Evolutionary conservation across 2,113 vertebrate genomes (phyloP), one percentile per base, ranked within the genome.

Genomic region (Aldabrachelys gigantea): DNA sequence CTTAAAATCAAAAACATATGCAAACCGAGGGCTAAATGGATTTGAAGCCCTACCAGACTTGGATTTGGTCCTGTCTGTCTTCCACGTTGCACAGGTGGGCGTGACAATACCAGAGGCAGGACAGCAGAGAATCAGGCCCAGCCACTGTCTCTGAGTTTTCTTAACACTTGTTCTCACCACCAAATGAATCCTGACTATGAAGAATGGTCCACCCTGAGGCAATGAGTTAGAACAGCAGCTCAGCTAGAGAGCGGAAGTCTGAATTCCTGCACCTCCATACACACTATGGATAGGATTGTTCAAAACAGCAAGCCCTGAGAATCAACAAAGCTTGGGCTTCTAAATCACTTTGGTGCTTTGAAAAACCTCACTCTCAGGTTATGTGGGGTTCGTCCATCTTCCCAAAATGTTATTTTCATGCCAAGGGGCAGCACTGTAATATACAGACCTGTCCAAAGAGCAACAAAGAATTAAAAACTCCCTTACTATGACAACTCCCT

Each of bases 241-340:
- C 75, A 86, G 24, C 59, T 62, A n/a, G 0, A 1, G 57, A 6
- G 13, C 3, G 27, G 0, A 0, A 5, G 5, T 1, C 35, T 0
- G 0, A 0, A 82, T 93, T 91, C 56, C 25, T 90, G 49, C 10
- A 0, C 0, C 5, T 17, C 41, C 75, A 29, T 29, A 14, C 11
- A 78, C 24, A 47, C 2, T 87, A 7, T 21, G 38, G 29, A 31
- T 24, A 5, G 3, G 44, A 85, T 94, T 89, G 75, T 47, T 1
- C 1, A 47, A 53, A 24, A 38, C 76, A 85, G 44, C 4, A 14
- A 87, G 5, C 12, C 16, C 0, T 62, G 10, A 93, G 11, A 9
- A 1, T 5, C 87, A 17, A 3, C 53, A 50, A 35, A 1, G 6
- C 47, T 10, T 11, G 27, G 69, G 29, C 50, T 87, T 59, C 84